Conservation (phyloP, 2,113 vertebrate genomes). For the Amphiprion ocellaris region DNA sequence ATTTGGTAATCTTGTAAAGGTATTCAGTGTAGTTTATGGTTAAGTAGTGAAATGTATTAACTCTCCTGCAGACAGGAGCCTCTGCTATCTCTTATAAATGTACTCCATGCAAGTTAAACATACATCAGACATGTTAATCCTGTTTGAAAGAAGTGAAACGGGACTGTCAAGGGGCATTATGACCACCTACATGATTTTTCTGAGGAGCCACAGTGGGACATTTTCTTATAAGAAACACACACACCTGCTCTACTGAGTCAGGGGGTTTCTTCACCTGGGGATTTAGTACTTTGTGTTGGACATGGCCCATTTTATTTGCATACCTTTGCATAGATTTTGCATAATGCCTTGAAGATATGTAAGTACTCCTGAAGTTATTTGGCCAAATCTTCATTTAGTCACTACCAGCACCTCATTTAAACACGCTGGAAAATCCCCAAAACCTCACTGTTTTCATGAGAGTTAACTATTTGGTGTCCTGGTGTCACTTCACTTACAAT, state of each 20-base stretch:
- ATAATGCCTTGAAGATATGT: constrained; percentile 19
- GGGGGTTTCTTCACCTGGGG: constrained; percentile 46
- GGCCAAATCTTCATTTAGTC: background rate
- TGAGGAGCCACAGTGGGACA: no score
- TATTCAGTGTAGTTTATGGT: no score
- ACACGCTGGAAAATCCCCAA: background rate
- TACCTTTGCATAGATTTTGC: constrained; percentile 79
- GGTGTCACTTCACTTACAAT: background rate
- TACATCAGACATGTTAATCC: no score
- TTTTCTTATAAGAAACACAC: no score
- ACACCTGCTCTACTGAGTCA: background rate
- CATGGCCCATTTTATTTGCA: constrained; percentile 68
- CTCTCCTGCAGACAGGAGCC: no score
- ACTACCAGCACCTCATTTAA: background rate
- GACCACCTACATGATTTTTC: no score
- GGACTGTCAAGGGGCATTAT: no score
- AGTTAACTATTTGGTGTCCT: background rate
- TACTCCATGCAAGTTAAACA: no score
- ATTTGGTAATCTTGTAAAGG: no score
- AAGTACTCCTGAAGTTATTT: constrained; percentile 10
- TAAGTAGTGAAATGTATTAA: no score
- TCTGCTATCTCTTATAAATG: no score
- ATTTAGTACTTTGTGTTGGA: constrained; percentile 6
- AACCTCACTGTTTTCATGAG: background rate
- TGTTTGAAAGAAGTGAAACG: no score